Evolutionary conservation across 2,113 vertebrate genomes (phyloP).

Genomic region (Sarotherodon lohbergeri): DNA sequence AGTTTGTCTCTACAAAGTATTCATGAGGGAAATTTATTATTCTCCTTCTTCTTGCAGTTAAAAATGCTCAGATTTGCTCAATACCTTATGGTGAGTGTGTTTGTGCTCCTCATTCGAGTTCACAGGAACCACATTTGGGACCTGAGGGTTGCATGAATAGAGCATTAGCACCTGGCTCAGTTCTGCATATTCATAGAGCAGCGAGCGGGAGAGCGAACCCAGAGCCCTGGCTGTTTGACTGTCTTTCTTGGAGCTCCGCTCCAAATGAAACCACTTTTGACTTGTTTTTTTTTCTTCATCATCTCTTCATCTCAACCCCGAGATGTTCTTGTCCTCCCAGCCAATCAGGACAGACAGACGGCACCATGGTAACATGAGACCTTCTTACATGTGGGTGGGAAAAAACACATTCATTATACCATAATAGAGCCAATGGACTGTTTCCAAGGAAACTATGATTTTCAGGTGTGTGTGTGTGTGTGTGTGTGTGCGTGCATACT

Average conservation of each 20-base stretch:
- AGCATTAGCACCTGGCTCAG: not conserved
- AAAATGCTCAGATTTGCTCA: not conserved
- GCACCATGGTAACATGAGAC: constrained; percentile 64
- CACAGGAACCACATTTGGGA: not conserved
- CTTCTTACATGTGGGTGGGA: constrained; percentile 47
- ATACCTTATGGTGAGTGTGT: not conserved
- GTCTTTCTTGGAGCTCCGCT: not conserved
- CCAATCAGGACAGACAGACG: constrained; percentile 39
- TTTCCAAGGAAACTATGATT: constrained; percentile 69
- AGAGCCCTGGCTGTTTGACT: not conserved
- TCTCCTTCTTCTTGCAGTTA: not conserved
- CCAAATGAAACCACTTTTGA: not conserved
- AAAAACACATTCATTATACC: constrained; percentile 51
- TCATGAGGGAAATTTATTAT: not conserved
- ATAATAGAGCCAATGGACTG: constrained; percentile 53
- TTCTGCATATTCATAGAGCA: not conserved
- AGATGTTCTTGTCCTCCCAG: not conserved
- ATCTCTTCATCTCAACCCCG: constrained; percentile 1
- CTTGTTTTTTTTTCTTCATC: not conserved
- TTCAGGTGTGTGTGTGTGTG: constrained; percentile 33
- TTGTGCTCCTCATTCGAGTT: not conserved
- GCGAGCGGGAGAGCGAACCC: not conserved
- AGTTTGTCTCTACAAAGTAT: not conserved
- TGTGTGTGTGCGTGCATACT: not conserved
- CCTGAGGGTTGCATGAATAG: not conserved